Evolutionary conservation across 2,113 vertebrate genomes (phyloP).

Genomic region (Phylloscopus whistleri): DNA sequence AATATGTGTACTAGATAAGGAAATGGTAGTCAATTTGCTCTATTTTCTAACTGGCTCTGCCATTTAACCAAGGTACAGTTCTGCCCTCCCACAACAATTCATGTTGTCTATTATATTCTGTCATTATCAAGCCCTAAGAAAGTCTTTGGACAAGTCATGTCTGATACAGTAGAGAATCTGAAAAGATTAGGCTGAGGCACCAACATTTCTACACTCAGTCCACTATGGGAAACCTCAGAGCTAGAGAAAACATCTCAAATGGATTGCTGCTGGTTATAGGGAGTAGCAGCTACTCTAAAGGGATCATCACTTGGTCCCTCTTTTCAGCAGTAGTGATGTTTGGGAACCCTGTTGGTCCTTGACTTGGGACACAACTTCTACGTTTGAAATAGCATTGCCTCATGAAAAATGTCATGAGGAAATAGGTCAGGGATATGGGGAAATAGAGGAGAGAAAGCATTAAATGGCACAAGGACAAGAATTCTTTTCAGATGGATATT

Average conservation of each 20-base stretch:
- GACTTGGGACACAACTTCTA: neutral
- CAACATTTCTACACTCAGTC: neutral
- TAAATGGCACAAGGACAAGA: neutral
- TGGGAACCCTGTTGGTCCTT: neutral
- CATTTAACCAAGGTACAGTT: neutral
- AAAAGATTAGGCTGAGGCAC: neutral
- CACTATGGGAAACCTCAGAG: neutral
- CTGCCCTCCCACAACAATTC: neutral
- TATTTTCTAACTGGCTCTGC: neutral
- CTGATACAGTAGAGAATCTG: neutral
- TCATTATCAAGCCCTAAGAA: neutral
- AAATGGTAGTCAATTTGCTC: neutral
- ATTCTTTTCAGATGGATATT: neutral
- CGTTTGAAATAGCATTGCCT: neutral
- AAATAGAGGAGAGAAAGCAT: neutral
- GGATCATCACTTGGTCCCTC: neutral
- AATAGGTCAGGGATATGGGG: neutral
- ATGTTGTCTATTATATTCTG: neutral
- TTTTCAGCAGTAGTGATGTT: neutral
- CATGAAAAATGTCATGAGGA: neutral
- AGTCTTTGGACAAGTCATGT: neutral
- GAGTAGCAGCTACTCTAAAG: neutral
- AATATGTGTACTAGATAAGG: neutral
- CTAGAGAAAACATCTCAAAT: neutral
- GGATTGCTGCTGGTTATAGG: neutral